Evolutionary conservation across 2,888 invertebrate species (phyloP), one percentile per base, ranked within the genome.

Genomic region (Heliothis peltigera): DNA sequence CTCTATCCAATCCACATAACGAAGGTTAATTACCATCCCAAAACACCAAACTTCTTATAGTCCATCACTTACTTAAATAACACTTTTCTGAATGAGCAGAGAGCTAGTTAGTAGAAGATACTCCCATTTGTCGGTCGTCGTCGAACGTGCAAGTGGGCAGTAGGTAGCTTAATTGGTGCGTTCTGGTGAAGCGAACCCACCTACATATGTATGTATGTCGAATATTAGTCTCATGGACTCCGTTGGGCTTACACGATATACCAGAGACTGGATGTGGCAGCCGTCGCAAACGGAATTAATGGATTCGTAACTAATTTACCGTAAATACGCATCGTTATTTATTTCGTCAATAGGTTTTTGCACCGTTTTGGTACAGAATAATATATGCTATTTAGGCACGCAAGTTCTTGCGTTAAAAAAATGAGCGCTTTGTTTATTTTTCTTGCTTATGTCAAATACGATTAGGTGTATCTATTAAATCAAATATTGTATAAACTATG

Each of bases 181-280:
- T 74, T 76, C 17, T 43, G 44, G 81, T 79, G 80, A 74, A 79
- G 80, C 60, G 76, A 61, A 75, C 12, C 7, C 32, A 39, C 39
- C 5, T 39, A 39, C 39, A 39, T 25, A 54, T 79, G 64, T 82
- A 87, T 84, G 82, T 76, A 82, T 80, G 77, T 72, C 71, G 80
- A 84, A 82, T 84, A 84, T 86, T 84, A 84, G 82, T 82, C 79
- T 78, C 73, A 57, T 68, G 70, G 65, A 79, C 72, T 72, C 67
- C 79, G 74, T 76, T 69, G 68, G 77, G 83, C 75, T 71, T 79
- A 81, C 75, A 64, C 60, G 63, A 66, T 42, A 54, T 49, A 58
- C 60, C 54, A 48, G 44, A 25, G 18, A 63, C 57, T 75, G 62
- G 54, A 63, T 55, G 66, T 75, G 75, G 48, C 74, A 74, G 54